Evolutionary conservation across 2,888 invertebrate genomes (phyloP), one percentile per base, ranked within the genome.

Genomic region (Rhagonycha lutea): DNA sequence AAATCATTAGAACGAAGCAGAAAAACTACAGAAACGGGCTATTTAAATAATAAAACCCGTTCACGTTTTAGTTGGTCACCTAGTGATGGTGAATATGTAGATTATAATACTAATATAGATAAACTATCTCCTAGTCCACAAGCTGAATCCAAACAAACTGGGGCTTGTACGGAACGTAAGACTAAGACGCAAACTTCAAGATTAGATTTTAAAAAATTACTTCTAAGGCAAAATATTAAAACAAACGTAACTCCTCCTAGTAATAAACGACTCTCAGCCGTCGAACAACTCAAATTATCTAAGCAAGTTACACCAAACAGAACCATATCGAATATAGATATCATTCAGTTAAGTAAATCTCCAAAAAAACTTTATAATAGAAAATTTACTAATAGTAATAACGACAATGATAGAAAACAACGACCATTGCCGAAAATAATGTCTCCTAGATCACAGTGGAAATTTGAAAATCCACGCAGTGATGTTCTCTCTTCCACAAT

Each of bases 401-500:
- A 91, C 0, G 90, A 90, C 86, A 82, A 82, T 28, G 74, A 71
- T 26, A 84, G 85, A 72, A 84, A 86, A 70, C 76, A 80, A 68
- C 83, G 77, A 65, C 86, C 88, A 73, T 86, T 84, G 1, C 87
- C 90, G 0, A 94, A 94, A 84, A 88, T 94, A 69, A 87, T 93
- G 61, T 93, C 93, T 72, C 93, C 93, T 0, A 90, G 93, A 79
- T 92, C 94, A 0, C 92, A 91, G 77, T 94, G 94, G 94, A 89
- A 93, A 79, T 93, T 94, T 83, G 91, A 93, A 60, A 93, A 92
- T 80, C 94, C 93, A 1, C 89, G 95, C 82, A 95, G 94, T 23
- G 95, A 96, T 83, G 95, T 96, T 71, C 91, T 96, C 84, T 95
- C 96, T 62, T 94, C 94, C 67, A 95, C 96, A 74, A 96, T 96